These are phyloP conservation scores for Lophius piscatorius DNA, from an alignment of 2,113 vertebrate genomes.

Conservation along the genomic window DNA sequence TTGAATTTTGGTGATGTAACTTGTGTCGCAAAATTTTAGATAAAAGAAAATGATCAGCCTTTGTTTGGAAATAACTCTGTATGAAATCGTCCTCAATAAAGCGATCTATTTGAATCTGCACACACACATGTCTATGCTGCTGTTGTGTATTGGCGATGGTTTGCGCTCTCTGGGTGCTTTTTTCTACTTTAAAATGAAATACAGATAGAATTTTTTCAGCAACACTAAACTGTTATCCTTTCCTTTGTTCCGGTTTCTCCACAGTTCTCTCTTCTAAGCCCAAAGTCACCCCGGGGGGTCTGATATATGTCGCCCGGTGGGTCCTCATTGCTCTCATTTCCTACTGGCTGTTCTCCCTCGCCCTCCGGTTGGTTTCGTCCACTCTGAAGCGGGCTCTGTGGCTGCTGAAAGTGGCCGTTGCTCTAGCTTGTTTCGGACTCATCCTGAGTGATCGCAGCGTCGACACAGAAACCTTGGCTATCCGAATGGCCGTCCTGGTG, in stretches of 20 bases:
- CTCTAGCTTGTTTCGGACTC: conserved; percentile 53
- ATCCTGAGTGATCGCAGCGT: conserved; percentile 69
- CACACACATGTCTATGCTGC: too few species aligned
- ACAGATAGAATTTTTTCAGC: neutral
- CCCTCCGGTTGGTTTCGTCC: conserved; percentile 54
- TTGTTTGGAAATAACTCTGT: too few species aligned
- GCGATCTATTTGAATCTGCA: too few species aligned
- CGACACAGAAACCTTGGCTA: conserved; percentile 56
- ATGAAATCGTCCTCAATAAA: too few species aligned
- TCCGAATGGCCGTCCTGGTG: conserved; percentile 65
- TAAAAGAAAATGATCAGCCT: too few species aligned
- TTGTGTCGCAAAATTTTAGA: too few species aligned
- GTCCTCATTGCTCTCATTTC: conserved; percentile 60
- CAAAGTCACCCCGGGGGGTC: conserved; percentile 63
- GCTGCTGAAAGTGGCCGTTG: conserved; percentile 66
- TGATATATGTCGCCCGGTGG: conserved; percentile 71
- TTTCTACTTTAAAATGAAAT: neutral
- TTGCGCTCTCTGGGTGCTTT: too few species aligned
- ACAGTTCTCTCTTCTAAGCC: conserved; percentile 44
- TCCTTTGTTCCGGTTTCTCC: neutral
- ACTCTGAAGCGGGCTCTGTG: conserved; percentile 62
- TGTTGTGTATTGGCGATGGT: too few species aligned
- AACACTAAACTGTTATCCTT: neutral
- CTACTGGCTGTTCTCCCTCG: conserved; percentile 73
- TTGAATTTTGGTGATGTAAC: too few species aligned